A percentile compares a stretch with the other conserved stretches of the same genome.
Evolutionary conservation across 2,797 vertebrate genomes (phyloP).

Genomic region (Eleutherodactylus coqui): DNA sequence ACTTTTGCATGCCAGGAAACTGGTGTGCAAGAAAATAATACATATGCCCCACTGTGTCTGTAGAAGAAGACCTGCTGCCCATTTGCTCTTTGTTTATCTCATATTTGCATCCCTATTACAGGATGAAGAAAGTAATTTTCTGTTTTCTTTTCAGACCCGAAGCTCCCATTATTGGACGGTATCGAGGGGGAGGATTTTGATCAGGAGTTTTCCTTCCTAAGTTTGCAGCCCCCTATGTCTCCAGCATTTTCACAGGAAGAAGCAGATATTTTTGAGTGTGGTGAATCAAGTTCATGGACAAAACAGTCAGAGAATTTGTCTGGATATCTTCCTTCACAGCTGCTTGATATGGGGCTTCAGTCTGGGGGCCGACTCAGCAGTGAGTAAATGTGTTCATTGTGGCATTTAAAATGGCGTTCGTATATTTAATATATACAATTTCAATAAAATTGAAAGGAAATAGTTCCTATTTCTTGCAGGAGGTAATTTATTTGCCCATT

Average conservation of each 20-base stretch:
- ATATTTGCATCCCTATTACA: no score
- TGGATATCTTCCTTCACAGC: conserved; percentile 85
- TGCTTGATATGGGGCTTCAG: conserved; percentile 85
- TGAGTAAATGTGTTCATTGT: conserved; percentile 59
- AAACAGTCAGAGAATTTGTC: conserved; percentile 73
- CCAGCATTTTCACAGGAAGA: conserved; percentile 77
- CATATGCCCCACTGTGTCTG: no score
- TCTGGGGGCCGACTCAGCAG: conserved; percentile 73
- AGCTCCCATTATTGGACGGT: conserved; percentile 69
- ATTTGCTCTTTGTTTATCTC: no score
- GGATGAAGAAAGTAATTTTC: no score
- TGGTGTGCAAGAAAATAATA: no score
- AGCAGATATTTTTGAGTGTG: conserved; percentile 76
- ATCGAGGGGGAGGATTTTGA: conserved; percentile 78
- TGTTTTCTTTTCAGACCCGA: conserved; percentile 53
- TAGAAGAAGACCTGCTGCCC: no score
- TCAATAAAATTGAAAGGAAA: neutral
- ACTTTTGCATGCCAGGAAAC: no score
- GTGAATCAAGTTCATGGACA: conserved; percentile 51
- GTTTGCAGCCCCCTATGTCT: conserved; percentile 75
- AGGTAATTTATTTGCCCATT: neutral
- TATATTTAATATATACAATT: neutral
- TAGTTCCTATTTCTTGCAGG: neutral
- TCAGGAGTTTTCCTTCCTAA: conserved; percentile 83
- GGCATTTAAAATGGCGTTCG: neutral